phyloP scores from a whole-genome alignment of 2,888 invertebrate genomes.

The Mythimna loreyi region DNA sequence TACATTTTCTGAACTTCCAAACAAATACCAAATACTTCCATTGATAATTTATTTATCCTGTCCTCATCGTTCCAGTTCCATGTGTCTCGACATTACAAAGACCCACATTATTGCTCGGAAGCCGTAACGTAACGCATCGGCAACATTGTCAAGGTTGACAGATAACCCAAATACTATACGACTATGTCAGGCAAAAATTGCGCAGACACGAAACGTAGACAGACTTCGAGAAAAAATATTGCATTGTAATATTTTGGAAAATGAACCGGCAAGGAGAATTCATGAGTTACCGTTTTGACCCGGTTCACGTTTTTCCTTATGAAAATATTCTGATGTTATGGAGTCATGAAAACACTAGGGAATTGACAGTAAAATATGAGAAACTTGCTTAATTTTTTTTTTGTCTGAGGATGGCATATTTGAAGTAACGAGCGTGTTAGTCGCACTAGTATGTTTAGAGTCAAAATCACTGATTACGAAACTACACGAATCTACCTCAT shows the following conservation, averaged over 20 bases:
- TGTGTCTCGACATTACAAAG: background rate
- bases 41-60: background rate
- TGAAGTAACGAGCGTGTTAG: background rate
- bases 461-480: slow-evolving; percentile 2
- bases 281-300: background rate
- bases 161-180: slow-evolving; percentile 18
- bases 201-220: background rate
- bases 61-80: background rate
- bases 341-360: slow-evolving; percentile 24
- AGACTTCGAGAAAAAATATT: slow-evolving; percentile 12
- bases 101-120: slow-evolving; percentile 12
- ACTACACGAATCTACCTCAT: background rate
- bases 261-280: background rate
- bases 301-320: slow-evolving; percentile 26
- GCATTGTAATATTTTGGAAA: background rate
- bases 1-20: too few relatives aligned
- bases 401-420: background rate
- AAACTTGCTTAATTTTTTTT: background rate
- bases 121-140: slow-evolving; percentile 27
- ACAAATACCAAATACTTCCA: too few relatives aligned
- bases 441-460: background rate
- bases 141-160: slow-evolving; percentile 30
- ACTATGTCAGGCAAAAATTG: slow-evolving; percentile 6
- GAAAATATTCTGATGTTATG: slow-evolving; percentile 25
- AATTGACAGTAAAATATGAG: slow-evolving; percentile 25